Base-by-base conservation (phyloP, 2,888 invertebrate genomes). In the Euclidia mi region DNA sequence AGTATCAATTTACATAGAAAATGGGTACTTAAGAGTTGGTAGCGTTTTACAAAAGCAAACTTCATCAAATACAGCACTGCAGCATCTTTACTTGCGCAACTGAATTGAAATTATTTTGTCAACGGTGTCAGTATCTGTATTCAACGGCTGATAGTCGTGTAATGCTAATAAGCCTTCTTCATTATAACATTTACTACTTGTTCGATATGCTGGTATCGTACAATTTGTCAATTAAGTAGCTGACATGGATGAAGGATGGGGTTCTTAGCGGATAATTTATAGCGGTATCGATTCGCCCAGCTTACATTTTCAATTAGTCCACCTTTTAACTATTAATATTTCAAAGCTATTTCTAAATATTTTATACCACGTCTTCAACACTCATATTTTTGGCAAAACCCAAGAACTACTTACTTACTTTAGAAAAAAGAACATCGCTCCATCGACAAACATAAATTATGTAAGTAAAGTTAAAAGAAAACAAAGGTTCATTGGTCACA, bases 161-260 rank as follows among this genome's bases (percentile, higher is more conserved):
- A 59, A 75, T 67, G 57, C 46, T 61, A 67, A 75, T 65, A 31
- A 57, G 44, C 37, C 51, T 49, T 67, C 53, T 65, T 63, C 58
- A 65, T 71, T 75, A 60, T 61, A 61, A 60, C 56, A 61, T 62
- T 57, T 53, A 66, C 44, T 20, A 37, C 38, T 57, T 25, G 57
- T 78, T 64, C 53, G 81, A 75, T 73, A 84, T 76, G 82, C 82
- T 74, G 81, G 84, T 77, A 81, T 75, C 73, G 76, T 75, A 69
- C 78, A 80, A 81, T 81, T 73, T 76, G 73, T 79, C 77, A 78
- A 85, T 85, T 78, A n/a, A n/a, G n/a, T n/a, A 78, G 71, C 55
- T 44, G 60, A 56, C 75, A 61, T 70, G 55, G 51, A 65, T 71
- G 58, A 62, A 56, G 59, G 51, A 59, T 64, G 53, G 62, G 51